phyloP scores from a whole-genome alignment of 2,797 vertebrate genomes.

The Trachurus trachurus region DNA sequence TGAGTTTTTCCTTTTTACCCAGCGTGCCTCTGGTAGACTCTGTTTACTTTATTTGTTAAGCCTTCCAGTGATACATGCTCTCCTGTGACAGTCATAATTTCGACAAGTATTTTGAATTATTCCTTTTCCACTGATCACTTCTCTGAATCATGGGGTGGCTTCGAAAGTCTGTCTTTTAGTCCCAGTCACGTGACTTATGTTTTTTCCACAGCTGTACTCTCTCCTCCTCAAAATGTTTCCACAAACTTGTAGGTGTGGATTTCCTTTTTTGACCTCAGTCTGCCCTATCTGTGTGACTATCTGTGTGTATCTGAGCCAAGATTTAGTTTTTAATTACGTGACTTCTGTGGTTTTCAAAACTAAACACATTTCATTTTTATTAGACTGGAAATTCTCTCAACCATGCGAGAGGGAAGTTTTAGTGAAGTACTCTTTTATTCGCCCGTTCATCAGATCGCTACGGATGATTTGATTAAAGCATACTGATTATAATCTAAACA shows the following conservation, averaged over 20 bases:
- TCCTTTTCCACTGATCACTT: constrained; percentile 1
- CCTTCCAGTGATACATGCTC: background rate
- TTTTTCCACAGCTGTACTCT: constrained; percentile 6
- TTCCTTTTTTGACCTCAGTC: constrained; percentile 36
- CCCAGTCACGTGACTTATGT: background rate
- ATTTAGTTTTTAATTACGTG: background rate
- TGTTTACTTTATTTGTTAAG: background rate
- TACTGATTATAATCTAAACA: constrained; percentile 2
- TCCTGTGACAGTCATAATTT: background rate
- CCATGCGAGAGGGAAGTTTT: background rate
- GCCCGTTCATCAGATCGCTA: background rate
- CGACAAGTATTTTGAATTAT: background rate
- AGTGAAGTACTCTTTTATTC: background rate
- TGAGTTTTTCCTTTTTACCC: background rate
- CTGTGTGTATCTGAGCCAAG: background rate
- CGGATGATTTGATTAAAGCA: constrained; percentile 12
- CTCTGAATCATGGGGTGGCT: background rate
- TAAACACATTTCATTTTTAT: background rate
- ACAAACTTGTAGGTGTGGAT: constrained; percentile 41
- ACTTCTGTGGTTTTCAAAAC: background rate
- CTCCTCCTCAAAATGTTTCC: constrained; percentile 34
- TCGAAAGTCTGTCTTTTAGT: background rate
- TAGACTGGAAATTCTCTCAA: background rate
- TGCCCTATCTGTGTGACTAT: background rate
- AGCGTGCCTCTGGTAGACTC: background rate